phyloP scores from a whole-genome alignment of 2,113 vertebrate species.

The Ctenomys sociabilis region DNA sequence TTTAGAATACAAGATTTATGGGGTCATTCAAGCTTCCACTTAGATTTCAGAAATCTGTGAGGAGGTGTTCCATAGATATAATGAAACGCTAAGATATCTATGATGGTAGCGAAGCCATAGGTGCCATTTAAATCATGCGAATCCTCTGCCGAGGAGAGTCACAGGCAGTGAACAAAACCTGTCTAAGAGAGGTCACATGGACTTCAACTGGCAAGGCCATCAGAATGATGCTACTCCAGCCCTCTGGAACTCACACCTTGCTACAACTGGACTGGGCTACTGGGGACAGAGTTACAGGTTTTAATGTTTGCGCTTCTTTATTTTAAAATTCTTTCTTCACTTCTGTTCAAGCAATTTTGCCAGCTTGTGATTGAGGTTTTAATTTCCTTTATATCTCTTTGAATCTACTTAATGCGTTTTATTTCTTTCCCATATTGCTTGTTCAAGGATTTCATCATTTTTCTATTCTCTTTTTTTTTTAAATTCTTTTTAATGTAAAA shows the following conservation, averaged over 20 bases:
- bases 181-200: neutral
- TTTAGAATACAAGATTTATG: neutral
- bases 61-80: neutral
- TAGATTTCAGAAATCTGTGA: neutral
- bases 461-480: too few species aligned
- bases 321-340: too few species aligned
- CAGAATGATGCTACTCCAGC: neutral
- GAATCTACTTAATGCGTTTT: too few species aligned
- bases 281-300: neutral
- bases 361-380: too few species aligned
- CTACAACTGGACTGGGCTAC: neutral
- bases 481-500: too few species aligned
- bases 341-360: too few species aligned
- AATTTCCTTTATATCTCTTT: too few species aligned
- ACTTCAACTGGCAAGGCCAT: neutral
- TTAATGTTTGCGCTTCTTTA: too few species aligned
- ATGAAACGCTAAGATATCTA: neutral
- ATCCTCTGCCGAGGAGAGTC: neutral
- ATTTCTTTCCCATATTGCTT: too few species aligned
- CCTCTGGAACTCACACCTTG: neutral
- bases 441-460: too few species aligned
- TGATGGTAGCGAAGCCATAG: neutral
- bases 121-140: neutral
- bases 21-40: neutral
- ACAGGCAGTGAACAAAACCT: neutral